Percentiles rank a stretch among this genome's conserved stretches.
Evolutionary conservation across 2,888 invertebrate species (phyloP).

Genomic region (Parapristionchus giblindavisi): DNA sequence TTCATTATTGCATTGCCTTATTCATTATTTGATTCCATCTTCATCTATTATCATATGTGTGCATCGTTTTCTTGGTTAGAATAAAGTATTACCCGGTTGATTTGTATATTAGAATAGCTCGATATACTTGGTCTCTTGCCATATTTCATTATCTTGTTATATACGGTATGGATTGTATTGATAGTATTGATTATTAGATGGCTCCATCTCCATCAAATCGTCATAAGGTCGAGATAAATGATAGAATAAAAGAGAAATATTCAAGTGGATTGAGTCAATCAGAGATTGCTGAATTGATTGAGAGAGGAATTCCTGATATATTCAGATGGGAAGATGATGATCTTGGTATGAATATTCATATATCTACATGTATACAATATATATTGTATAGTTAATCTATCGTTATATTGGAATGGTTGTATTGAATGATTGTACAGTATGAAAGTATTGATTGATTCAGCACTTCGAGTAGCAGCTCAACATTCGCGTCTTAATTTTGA

Average conservation of each 20-base stretch:
- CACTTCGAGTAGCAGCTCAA: constrained; percentile 55
- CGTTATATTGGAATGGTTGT: not conserved
- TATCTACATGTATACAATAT: no score
- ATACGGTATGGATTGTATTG: not conserved
- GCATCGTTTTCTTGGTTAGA: no score
- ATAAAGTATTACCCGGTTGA: constrained; percentile 19
- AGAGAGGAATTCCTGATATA: constrained; percentile 45
- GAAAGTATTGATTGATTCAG: constrained; percentile 41
- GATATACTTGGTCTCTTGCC: no score
- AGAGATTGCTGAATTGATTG: constrained; percentile 30
- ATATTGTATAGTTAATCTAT: no score
- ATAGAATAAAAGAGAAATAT: not conserved
- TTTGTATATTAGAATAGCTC: no score
- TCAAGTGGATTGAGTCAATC: no score
- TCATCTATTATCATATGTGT: constrained; percentile 11
- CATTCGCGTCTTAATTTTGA: constrained; percentile 59
- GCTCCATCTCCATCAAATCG: not conserved
- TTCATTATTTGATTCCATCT: not conserved
- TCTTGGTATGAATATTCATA: constrained; percentile 48
- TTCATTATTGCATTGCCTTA: constrained; percentile 15
- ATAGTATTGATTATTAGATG: not conserved
- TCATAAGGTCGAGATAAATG: not conserved
- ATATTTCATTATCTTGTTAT: no score
- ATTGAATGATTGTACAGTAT: not conserved
- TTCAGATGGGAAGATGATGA: constrained; percentile 61